Conservation (phyloP, 2,113 vertebrate species). For the Rhinogobius similis region DNA sequence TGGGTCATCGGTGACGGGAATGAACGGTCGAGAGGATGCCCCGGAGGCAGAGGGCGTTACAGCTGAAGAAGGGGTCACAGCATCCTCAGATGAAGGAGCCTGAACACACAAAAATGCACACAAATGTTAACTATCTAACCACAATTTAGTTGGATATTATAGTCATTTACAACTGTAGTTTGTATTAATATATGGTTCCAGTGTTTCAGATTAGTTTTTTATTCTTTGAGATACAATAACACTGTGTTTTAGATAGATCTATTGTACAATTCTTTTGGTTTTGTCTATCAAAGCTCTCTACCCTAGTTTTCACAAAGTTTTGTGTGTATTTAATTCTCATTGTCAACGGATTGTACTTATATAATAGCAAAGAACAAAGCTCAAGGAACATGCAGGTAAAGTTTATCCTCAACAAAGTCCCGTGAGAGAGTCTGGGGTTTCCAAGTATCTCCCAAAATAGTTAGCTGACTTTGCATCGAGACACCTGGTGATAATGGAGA, state of each 20-base stretch:
- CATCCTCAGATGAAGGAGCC: constrained; percentile 89
- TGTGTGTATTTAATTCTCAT: background rate
- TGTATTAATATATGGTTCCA: no score
- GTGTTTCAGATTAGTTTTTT: no score
- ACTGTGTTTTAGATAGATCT: background rate
- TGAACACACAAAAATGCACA: constrained; percentile 53
- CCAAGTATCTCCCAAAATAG: constrained; percentile 7
- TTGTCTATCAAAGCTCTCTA: background rate
- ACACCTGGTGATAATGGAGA: constrained; percentile 23
- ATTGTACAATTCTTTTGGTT: background rate
- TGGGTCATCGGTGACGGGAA: constrained; percentile 96
- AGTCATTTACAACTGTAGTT: background rate
- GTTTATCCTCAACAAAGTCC: background rate
- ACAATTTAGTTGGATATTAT: no score
- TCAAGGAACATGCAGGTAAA: background rate
- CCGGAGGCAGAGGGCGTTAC: constrained; percentile 90
- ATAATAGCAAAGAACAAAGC: background rate
- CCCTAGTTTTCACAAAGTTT: background rate
- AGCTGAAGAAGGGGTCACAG: constrained; percentile 89
- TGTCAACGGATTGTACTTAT: background rate
- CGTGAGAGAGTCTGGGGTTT: constrained; percentile 9
- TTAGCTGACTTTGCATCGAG: constrained; percentile 6
- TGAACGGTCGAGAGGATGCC: constrained; percentile 93
- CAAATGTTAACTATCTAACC: background rate
- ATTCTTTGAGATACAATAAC: background rate